Conservation (phyloP, 1,140 invertebrate genomes). For the Drosophila parabipectinata region DNA sequence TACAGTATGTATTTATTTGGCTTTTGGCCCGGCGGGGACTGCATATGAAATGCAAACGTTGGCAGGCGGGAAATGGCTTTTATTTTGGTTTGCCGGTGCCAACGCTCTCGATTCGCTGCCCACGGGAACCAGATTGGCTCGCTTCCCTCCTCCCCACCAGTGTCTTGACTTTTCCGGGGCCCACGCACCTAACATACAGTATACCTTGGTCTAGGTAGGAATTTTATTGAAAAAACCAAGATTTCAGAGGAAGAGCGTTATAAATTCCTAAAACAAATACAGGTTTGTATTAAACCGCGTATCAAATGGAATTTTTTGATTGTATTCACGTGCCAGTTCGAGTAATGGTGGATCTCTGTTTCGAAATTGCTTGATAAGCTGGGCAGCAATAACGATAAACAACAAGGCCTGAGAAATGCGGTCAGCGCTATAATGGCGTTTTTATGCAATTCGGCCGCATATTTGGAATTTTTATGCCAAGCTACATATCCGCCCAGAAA, state of each 20-base stretch:
- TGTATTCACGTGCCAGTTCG: conserved; percentile 54
- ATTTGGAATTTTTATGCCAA: conserved; percentile 56
- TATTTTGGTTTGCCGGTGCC: conserved; percentile 9
- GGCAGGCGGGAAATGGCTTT: conserved; percentile 23
- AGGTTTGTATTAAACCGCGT: neutral
- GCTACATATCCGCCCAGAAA: conserved; percentile 23
- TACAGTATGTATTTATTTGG: conserved; percentile 21
- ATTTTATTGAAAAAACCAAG: neutral
- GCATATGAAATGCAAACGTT: conserved; percentile 20
- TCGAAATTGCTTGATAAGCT: conserved; percentile 59
- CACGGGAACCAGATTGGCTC: conserved; percentile 23
- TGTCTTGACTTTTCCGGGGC: conserved; percentile 9
- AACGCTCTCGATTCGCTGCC: conserved; percentile 27
- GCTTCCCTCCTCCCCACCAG: neutral
- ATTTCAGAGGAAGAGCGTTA: neutral
- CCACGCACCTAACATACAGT: conserved; percentile 32
- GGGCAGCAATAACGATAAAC: conserved; percentile 23
- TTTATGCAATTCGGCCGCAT: conserved; percentile 49
- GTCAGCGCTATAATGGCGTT: conserved; percentile 28
- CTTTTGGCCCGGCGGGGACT: neutral
- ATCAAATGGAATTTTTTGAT: conserved; percentile 48
- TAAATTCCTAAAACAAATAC: neutral
- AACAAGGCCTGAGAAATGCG: conserved; percentile 36
- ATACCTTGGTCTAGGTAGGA: neutral
- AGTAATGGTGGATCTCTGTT: conserved; percentile 36